phyloP scores from a whole-genome alignment of 2,888 invertebrate species.

The Plebejus argus region DNA sequence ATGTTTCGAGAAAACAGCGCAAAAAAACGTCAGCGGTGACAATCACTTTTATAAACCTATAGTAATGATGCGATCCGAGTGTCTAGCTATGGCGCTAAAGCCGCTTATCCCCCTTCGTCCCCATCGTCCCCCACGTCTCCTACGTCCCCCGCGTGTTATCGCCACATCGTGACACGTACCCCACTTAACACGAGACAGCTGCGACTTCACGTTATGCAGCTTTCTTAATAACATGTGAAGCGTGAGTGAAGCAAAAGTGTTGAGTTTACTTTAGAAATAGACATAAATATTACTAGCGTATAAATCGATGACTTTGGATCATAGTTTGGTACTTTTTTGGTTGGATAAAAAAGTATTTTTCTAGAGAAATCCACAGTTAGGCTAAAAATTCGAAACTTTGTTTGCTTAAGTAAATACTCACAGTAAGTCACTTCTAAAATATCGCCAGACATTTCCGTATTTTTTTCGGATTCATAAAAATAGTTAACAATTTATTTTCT shows the following conservation, averaged over 20 bases:
- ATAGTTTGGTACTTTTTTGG: background rate
- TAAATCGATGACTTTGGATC: no score
- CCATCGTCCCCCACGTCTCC: background rate
- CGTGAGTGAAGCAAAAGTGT: background rate
- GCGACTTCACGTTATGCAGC: constrained; percentile 22
- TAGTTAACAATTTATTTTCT: background rate
- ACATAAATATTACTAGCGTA: no score
- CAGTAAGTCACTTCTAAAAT: no score
- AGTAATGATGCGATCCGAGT: constrained; percentile 7
- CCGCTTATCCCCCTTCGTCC: constrained; percentile 19
- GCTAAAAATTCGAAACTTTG: no score
- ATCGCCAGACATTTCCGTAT: no score
- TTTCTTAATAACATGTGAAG: constrained; percentile 18
- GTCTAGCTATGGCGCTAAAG: constrained; percentile 13
- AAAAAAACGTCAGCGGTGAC: background rate
- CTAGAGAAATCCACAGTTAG: no score
- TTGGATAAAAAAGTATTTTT: no score
- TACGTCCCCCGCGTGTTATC: constrained; percentile 9
- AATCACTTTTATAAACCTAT: constrained; percentile 16
- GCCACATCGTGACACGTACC: constrained; percentile 13
- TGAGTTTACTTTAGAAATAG: background rate
- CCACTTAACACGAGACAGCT: constrained; percentile 18
- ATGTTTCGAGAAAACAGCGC: background rate
- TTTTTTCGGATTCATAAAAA: background rate
- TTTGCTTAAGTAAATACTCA: no score